Evolutionary conservation across 2,797 vertebrate species (phyloP).

Genomic region (Lacerta agilis): DNA sequence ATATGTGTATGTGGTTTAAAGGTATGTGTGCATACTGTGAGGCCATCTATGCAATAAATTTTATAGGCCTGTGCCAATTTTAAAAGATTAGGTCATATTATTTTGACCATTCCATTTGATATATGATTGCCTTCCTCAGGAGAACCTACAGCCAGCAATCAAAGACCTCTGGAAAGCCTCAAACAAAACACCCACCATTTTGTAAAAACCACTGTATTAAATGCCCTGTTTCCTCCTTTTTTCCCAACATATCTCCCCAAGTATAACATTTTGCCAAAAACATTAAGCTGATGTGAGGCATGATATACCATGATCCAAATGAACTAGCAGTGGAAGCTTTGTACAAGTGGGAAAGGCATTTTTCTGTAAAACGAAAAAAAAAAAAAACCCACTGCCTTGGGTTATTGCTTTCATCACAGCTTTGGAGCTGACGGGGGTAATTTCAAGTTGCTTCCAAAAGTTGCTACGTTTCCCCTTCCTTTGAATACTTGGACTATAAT

Average conservation of each 20-base stretch:
- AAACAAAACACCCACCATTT: background rate
- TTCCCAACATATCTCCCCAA: fast-evolving
- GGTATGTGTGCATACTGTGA: background rate
- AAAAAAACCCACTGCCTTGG: background rate
- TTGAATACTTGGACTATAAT: background rate
- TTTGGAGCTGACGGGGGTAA: background rate
- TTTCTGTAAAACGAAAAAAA: background rate
- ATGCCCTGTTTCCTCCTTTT: background rate
- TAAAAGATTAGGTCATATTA: background rate
- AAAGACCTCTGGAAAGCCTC: background rate
- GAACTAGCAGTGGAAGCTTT: background rate
- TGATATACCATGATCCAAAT: background rate
- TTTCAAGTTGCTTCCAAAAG: background rate
- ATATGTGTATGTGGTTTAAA: background rate
- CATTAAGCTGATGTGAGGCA: background rate
- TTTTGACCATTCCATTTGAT: background rate
- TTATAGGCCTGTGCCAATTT: background rate
- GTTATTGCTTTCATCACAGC: background rate
- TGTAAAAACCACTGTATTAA: background rate
- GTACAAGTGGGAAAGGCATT: background rate
- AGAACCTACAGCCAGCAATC: background rate
- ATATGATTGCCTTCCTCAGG: background rate
- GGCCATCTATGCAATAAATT: background rate
- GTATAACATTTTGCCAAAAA: background rate
- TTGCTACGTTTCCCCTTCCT: background rate